phyloP scores from a whole-genome alignment of 2,797 vertebrate species.

The Ctenochaetus hawaiiensis region DNA sequence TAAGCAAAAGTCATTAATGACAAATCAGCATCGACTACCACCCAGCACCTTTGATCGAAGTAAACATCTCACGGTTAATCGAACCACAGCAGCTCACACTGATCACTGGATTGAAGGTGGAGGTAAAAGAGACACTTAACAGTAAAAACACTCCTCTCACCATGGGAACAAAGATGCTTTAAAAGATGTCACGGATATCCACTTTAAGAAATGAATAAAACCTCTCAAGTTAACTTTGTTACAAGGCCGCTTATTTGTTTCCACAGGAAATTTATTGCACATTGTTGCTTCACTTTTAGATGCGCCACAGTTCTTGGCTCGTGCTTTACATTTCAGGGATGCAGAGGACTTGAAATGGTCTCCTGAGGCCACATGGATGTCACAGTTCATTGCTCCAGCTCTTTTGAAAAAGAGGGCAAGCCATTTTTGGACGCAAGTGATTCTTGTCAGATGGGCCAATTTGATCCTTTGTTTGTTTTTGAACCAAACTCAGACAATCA shows the following conservation, averaged over 20 bases:
- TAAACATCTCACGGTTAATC: neutral
- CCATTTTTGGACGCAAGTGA: conserved; percentile 54
- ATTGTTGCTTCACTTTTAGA: conserved; percentile 54
- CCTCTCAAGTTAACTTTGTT: conserved; percentile 29
- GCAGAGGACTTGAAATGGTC: conserved; percentile 51
- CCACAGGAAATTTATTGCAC: conserved; percentile 33
- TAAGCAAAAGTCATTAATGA: conserved; percentile 31
- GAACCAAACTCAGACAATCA: conserved; percentile 59
- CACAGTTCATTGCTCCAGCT: conserved; percentile 58
- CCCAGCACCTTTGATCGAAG: conserved; percentile 21
- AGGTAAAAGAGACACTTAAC: neutral
- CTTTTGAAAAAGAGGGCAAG: conserved; percentile 46
- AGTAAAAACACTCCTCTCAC: neutral
- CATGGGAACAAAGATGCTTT: neutral
- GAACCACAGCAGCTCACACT: neutral
- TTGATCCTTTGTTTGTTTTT: conserved; percentile 74
- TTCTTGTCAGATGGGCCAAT: conserved; percentile 63
- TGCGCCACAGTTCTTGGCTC: conserved; percentile 24
- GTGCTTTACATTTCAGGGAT: conserved; percentile 41
- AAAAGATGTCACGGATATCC: conserved; percentile 22
- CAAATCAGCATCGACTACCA: conserved; percentile 41
- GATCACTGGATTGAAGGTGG: conserved; percentile 4
- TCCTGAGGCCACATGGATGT: conserved; percentile 47
- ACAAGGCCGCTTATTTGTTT: conserved; percentile 38
- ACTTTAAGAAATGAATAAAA: conserved; percentile 7